These are phyloP conservation scores for Sebastiscus albofasciatus DNA, from an alignment of 2,797 vertebrate species.

Conservation along the genomic window DNA sequence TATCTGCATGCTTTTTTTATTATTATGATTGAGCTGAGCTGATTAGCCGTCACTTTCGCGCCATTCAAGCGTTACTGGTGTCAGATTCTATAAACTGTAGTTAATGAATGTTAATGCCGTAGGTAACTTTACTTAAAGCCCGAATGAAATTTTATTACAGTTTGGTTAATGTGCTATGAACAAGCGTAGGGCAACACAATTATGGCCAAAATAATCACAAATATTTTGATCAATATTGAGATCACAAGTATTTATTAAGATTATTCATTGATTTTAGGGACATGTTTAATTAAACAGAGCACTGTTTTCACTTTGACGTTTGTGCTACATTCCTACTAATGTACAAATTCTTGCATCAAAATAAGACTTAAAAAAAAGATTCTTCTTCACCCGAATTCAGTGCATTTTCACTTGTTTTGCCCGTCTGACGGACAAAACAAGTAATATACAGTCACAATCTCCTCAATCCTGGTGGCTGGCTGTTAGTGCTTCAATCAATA, in stretches of 20 bases:
- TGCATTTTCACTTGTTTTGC: rapidly evolving
- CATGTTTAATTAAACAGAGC: neutral
- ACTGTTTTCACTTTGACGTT: neutral
- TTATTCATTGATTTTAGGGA: neutral
- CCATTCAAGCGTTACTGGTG: neutral
- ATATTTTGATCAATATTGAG: too few relatives aligned
- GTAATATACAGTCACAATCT: too few relatives aligned
- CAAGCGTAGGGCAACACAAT: neutral
- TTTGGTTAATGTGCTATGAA: neutral
- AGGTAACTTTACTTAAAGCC: neutral
- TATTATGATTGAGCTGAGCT: neutral
- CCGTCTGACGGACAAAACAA: too few relatives aligned
- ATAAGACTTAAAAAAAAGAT: neutral
- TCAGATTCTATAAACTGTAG: neutral
- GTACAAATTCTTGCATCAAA: neutral
- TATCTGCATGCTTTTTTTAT: neutral
- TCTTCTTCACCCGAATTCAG: too few relatives aligned
- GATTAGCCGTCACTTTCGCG: neutral
- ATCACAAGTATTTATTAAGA: neutral
- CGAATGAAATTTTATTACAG: neutral
- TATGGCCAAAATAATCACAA: neutral
- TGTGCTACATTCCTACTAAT: neutral
- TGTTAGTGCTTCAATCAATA: too few relatives aligned
- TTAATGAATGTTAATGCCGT: neutral
- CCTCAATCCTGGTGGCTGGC: too few relatives aligned